Evolutionary conservation across 2,797 vertebrate genomes (phyloP), one percentile per base, ranked within the genome.

Genomic region (Hydrophis major): DNA sequence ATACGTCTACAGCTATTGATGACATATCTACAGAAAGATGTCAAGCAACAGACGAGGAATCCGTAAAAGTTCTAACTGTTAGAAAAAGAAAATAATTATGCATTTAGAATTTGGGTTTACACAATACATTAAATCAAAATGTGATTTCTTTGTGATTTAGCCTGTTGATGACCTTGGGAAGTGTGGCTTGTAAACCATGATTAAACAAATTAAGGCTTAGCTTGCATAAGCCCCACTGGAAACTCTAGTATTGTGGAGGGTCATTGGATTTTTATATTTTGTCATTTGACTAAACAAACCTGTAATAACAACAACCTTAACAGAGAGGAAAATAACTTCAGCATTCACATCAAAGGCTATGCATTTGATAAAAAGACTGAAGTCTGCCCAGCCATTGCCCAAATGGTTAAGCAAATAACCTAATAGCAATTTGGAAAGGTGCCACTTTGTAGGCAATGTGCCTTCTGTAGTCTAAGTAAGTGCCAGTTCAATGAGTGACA

Each of bases 351-450:
- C 12, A 55, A 78, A 89, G 32, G 16, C 32, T 91, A 47, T 27
- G 22, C 2, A 59, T 7, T 18, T 88, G 63, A 22, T 66, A 88
- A 63, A 87, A 78, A 86, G 89, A 78, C 16, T 59, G n/a, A 66
- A 50, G 89, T 20, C 0, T 0, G 6, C 6, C 37, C 47, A 10
- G 18, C 32, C 7, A n/a, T 88, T 96, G 69, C 55, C n/a, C 20
- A 2, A 78, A 87, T 86, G 63, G 50, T 86, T 32, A 89, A 92
- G 83, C 93, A 94, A 93, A 61, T 13, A 37, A 42, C 66, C 60
- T 93, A 90, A 93, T 55, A 59, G 89, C 78, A 88, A 89, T 94
- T 94, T 86, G 92, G n/a, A 95, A 57, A 18, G 69, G 66, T 90
- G 57, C 56, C 2, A 18, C 37, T 86, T 18, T 53, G 87, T 83